These are phyloP conservation scores for Creontiades dilutus DNA, from an alignment of 2,888 invertebrate genomes.

Conservation along the genomic window DNA sequence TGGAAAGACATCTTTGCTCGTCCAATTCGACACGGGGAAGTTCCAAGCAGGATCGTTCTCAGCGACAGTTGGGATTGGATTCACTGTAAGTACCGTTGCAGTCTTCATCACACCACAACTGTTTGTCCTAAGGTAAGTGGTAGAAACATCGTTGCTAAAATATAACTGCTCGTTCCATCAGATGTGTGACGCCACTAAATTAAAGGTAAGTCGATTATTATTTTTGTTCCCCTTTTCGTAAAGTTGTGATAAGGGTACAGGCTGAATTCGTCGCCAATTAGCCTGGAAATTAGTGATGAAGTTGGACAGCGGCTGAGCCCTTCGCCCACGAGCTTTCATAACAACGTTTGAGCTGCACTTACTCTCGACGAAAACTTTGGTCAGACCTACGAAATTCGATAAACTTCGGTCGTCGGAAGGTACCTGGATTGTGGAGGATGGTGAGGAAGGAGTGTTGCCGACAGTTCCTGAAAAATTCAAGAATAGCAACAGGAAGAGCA, in stretches of 20 bases:
- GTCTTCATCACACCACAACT: too few relatives aligned
- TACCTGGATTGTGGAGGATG: neutral
- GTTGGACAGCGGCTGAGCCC: constrained; percentile 15
- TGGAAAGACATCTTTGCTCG: constrained; percentile 94
- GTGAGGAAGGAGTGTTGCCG: too few relatives aligned
- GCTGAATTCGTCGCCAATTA: neutral
- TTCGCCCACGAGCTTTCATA: constrained; percentile 18
- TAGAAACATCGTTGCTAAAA: too few relatives aligned
- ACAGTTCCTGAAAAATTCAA: too few relatives aligned
- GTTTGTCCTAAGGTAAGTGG: neutral
- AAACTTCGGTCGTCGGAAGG: neutral
- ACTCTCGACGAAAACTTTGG: constrained; percentile 4
- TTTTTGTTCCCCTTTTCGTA: neutral
- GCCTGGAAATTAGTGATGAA: neutral
- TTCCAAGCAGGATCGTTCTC: constrained; percentile 95
- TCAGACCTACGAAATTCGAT: neutral
- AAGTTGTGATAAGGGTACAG: too few relatives aligned
- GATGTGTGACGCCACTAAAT: too few relatives aligned
- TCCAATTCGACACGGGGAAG: constrained; percentile 95
- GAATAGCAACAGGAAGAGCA: too few relatives aligned
- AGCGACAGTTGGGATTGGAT: constrained; percentile 96
- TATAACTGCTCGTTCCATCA: too few relatives aligned
- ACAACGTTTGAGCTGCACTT: constrained; percentile 36
- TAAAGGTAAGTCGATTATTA: neutral
- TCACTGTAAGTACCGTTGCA: constrained; percentile 87